phyloP scores from a whole-genome alignment of 1,140 invertebrate species.

The Harpegnathos saltator region DNA sequence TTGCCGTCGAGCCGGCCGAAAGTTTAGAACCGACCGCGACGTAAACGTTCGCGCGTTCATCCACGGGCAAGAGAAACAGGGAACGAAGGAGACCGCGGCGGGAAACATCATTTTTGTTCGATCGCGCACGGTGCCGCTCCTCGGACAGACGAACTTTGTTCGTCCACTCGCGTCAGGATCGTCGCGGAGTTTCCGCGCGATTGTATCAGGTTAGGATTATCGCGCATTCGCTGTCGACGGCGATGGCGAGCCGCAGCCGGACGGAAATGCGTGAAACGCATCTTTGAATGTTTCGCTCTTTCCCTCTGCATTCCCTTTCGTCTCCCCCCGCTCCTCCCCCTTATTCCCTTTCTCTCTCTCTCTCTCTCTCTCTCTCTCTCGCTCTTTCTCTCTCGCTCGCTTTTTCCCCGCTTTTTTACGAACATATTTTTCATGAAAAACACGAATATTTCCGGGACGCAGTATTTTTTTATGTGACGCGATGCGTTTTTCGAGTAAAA shows the following conservation, averaged over 20 bases:
- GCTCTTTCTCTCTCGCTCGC: too few relatives aligned
- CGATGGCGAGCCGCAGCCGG: background rate
- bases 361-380: background rate
- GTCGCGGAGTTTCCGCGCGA: conserved; percentile 29
- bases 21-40: conserved; percentile 42
- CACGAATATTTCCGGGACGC: conserved; percentile 44
- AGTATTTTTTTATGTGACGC: conserved; percentile 47
- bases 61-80: background rate
- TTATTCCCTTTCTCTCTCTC: background rate
- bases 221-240: background rate
- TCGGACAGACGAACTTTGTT: conserved; percentile 39
- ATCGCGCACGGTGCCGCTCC: conserved; percentile 13
- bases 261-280: conserved; percentile 23
- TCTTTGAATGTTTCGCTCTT: conserved; percentile 9
- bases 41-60: background rate
- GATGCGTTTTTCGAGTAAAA: conserved; percentile 40
- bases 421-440: conserved; percentile 53
- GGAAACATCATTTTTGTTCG: conserved; percentile 23
- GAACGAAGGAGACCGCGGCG: too few relatives aligned
- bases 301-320: too few relatives aligned
- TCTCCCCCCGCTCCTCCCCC: too few relatives aligned
- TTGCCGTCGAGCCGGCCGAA: conserved; percentile 38
- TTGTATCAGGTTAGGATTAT: conserved; percentile 36
- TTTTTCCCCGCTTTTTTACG: conserved; percentile 1
- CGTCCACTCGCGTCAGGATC: conserved; percentile 14